These are phyloP conservation scores for Hybognathus amarus DNA, from an alignment of 2,797 vertebrate genomes.

Conservation along the genomic window DNA sequence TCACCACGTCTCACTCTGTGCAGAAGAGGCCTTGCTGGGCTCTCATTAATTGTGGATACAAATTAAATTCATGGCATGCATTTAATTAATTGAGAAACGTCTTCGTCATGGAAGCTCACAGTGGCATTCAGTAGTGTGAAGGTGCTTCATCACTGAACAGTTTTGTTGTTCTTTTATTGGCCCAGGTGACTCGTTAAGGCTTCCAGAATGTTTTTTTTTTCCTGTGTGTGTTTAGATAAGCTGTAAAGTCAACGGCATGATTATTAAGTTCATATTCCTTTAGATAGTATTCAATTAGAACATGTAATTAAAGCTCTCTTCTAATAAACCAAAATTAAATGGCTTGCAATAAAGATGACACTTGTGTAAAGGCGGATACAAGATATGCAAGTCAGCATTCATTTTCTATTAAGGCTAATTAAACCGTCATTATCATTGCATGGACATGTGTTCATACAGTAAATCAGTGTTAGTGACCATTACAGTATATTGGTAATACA, in stretches of 20 bases:
- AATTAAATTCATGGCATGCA: constrained; percentile 50
- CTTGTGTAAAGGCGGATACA: constrained; percentile 29
- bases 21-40: constrained; percentile 33
- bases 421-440: not conserved
- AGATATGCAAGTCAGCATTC: constrained; percentile 10
- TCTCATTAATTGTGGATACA: constrained; percentile 52
- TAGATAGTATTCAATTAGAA: constrained; percentile 50
- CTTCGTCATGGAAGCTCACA: constrained; percentile 39
- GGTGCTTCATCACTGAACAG: constrained; percentile 3
- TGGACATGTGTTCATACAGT: not conserved
- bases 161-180: constrained; percentile 30
- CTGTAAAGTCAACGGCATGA: constrained; percentile 35
- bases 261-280: constrained; percentile 32
- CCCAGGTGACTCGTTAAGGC: not conserved
- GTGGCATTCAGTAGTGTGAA: constrained; percentile 29
- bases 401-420: constrained; percentile 45
- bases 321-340: constrained; percentile 45
- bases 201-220: constrained; percentile 23
- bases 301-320: constrained; percentile 49
- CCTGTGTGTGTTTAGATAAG: constrained; percentile 28
- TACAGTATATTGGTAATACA: not conserved
- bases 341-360: constrained; percentile 32
- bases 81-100: constrained; percentile 58
- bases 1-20: constrained; percentile 20
- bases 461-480: not conserved